Base-by-base conservation (phyloP, 2,888 invertebrate species). In the Caenorhabditis panamensis region DNA sequence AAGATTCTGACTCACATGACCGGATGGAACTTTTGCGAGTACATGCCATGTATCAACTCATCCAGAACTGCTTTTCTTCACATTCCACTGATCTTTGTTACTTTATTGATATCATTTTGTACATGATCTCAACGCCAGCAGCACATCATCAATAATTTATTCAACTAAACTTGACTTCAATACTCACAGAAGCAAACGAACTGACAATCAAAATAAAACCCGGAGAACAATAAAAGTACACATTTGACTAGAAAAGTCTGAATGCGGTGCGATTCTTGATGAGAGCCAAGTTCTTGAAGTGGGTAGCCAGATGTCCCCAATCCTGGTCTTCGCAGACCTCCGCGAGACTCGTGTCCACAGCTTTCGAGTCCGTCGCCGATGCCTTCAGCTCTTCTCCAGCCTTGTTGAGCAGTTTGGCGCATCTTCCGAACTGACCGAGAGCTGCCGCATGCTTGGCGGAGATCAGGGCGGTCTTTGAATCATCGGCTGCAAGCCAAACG, bases 401-500 rank as follows among this genome's bases (percentile, higher is more conserved):
- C 63, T 83, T 83, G 68, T 77, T 69, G 18, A 83, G 73, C 18
- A 77, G 59, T 41, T 95, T 95, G 83, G 95, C 91, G 83, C 95
- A 94, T 81, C 95, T 94, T 0, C 96, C 97, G 92, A 94, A 95
- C 68, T 96, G 95, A 81, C 93, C 93, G 89, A 95, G 93, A 0
- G 94, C 93, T 89, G 94, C 94, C 54, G 95, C 95, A 91, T 97
- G 95, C 94, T 91, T 91, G 13, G 92, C 91, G 44, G 90, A 94
- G 91, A 96, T 95, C 89, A 94, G 94, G 56, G 95, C 93, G 58
- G 94, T 95, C 93, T 95, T 95, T 44, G 93, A 90, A 91, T 96
- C 96, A 66, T 93, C 94, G 56, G 94, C 93, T 91, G 96, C 96
- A 1, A 94, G 93, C 92, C 95, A 96, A 92, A 95, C 95, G 87